Conservation (phyloP, 2,888 invertebrate genomes). For the Dasysyrphus albostriatus region DNA sequence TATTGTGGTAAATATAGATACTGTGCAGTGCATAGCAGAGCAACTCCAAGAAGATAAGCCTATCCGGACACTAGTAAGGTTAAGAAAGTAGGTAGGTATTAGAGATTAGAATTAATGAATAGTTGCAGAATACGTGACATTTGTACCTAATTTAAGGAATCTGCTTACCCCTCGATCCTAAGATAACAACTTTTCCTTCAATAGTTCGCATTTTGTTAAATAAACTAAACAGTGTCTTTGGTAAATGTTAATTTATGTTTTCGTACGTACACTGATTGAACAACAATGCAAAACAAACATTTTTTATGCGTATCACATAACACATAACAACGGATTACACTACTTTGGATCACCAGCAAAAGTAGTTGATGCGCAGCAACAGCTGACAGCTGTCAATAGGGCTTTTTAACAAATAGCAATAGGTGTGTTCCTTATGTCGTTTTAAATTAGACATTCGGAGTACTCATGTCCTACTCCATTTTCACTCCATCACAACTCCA, state of each 20-base stretch:
- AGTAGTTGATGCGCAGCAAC: slow-evolving; percentile 1
- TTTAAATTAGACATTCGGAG: too few species aligned
- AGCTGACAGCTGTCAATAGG: slow-evolving; percentile 4
- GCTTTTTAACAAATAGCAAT: too few species aligned
- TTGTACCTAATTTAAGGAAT: background rate
- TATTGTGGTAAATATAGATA: too few species aligned
- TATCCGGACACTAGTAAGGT: too few species aligned
- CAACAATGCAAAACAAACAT: slow-evolving; percentile 37
- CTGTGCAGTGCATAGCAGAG: too few species aligned
- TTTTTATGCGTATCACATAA: slow-evolving; percentile 25
- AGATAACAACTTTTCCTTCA: slow-evolving; percentile 93
- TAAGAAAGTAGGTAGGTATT: too few species aligned
- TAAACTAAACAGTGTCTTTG: background rate
- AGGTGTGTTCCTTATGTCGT: too few species aligned
- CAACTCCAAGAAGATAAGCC: too few species aligned
- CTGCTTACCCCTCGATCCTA: slow-evolving; percentile 90
- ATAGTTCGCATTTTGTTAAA: slow-evolving; percentile 87
- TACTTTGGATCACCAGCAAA: too few species aligned
- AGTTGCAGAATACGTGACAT: background rate
- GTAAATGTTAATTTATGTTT: background rate
- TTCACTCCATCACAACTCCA: too few species aligned
- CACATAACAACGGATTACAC: slow-evolving; percentile 31
- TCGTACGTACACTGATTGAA: background rate
- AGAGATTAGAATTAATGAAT: too few species aligned
- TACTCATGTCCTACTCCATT: too few species aligned